A percentile compares a stretch with the other conserved stretches of the same genome.
Evolutionary conservation across 2,888 invertebrate genomes (phyloP).

Genomic region (Emmelina monodactyla): DNA sequence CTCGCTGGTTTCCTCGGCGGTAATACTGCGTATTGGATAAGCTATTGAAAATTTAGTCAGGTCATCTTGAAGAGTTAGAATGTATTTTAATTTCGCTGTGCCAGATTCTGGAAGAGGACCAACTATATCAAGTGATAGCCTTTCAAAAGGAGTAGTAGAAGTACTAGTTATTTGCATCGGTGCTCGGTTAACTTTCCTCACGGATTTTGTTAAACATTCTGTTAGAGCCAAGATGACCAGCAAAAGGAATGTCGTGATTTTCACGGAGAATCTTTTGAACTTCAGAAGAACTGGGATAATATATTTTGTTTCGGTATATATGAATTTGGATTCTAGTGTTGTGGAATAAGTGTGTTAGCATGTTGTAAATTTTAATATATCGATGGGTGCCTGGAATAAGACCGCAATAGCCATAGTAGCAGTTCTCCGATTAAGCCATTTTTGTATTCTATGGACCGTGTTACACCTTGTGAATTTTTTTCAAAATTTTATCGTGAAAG

Average conservation of each 20-base stretch:
- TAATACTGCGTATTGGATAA: constrained; percentile 13
- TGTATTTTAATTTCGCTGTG: constrained; percentile 5
- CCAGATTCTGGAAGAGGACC: constrained; percentile 9
- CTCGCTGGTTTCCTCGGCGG: constrained; percentile 16
- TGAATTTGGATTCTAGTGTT: not conserved
- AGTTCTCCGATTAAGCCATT: too few relatives aligned
- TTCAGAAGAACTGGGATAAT: not conserved
- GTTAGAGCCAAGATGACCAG: constrained; percentile 8
- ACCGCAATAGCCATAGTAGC: too few relatives aligned
- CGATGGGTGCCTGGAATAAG: too few relatives aligned
- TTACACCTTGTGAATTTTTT: too few relatives aligned
- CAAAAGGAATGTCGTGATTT: constrained; percentile 10
- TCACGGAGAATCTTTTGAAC: constrained; percentile 7
- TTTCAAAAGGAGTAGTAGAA: constrained; percentile 10
- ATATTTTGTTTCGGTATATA: not conserved
- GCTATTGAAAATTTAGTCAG: constrained; percentile 17
- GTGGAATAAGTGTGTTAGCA: constrained; percentile 3
- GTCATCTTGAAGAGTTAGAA: constrained; percentile 17
- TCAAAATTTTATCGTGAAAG: too few relatives aligned
- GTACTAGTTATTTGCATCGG: constrained; percentile 12
- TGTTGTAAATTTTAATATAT: constrained; percentile 6
- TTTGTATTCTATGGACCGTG: too few relatives aligned
- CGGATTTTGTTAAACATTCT: constrained; percentile 8
- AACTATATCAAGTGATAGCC: constrained; percentile 9
- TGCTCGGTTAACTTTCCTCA: constrained; percentile 1